A percentile compares a stretch with the other conserved stretches of the same genome.
These are phyloP conservation scores for Paedocypris micromegethes DNA, from an alignment of 2,797 vertebrate genomes.

Conservation along the genomic window DNA sequence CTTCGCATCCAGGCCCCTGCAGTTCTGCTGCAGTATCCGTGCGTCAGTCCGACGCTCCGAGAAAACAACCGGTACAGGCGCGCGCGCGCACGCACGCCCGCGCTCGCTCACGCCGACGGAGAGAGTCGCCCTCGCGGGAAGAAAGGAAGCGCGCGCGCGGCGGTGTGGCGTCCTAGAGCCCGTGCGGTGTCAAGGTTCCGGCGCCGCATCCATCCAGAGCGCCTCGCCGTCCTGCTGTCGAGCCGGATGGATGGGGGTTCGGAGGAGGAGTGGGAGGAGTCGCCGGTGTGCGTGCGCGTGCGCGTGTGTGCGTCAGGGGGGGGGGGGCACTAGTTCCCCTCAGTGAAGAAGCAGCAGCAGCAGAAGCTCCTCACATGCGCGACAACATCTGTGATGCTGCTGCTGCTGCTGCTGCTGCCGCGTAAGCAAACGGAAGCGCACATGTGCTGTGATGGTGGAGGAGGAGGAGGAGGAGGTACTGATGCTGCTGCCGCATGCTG, in stretches of 20 bases:
- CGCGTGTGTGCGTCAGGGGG: conserved; percentile 19
- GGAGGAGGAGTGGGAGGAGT: conserved; percentile 44
- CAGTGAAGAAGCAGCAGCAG: conserved; percentile 22
- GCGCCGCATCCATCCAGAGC: conserved; percentile 26
- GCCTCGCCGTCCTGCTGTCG: conserved; percentile 38
- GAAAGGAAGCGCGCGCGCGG: not conserved
- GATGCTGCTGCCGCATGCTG: conserved; percentile 44
- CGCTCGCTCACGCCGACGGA: too few species aligned
- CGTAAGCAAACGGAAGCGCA: conserved; percentile 18
- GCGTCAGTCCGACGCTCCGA: conserved; percentile 63
- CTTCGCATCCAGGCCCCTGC: conserved; percentile 68
- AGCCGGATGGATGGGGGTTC: conserved; percentile 21
- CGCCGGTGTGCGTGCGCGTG: conserved; percentile 6
- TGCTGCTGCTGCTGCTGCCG: conserved; percentile 31
- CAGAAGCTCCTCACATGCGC: conserved; percentile 26
- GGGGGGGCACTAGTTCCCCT: conserved; percentile 23
- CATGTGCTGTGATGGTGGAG: conserved; percentile 41
- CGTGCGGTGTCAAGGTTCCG: conserved; percentile 21
- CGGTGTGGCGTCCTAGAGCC: not conserved
- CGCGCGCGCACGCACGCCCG: conserved; percentile 22
- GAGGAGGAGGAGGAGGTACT: too few species aligned
- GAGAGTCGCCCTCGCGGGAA: too few species aligned
- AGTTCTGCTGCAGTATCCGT: conserved; percentile 76
- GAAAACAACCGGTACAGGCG: conserved; percentile 54
- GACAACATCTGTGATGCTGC: conserved; percentile 40